Evolutionary conservation across 2,113 vertebrate species (phyloP).

Genomic region (Capreolus pygargus): DNA sequence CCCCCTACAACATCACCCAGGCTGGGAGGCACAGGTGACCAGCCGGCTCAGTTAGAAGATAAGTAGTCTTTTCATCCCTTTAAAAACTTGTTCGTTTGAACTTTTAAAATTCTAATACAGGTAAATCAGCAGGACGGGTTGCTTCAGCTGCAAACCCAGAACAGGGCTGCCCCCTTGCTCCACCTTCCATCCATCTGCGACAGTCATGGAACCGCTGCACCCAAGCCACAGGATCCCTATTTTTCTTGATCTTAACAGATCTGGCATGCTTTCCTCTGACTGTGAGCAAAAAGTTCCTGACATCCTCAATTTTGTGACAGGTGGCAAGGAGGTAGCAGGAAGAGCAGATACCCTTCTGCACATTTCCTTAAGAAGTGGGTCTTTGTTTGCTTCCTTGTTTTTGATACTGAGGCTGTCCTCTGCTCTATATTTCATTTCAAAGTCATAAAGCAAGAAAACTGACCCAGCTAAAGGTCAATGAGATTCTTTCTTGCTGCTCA

Average conservation of each 20-base stretch:
- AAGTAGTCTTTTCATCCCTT: neutral
- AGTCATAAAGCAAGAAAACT: neutral
- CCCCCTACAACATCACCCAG: slow-evolving; percentile 40
- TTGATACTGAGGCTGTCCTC: neutral
- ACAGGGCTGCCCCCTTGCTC: neutral
- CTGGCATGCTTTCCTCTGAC: neutral
- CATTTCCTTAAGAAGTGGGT: neutral
- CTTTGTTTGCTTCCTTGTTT: neutral
- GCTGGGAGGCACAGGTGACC: slow-evolving; percentile 37
- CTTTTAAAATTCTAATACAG: neutral
- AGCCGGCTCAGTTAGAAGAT: slow-evolving; percentile 50
- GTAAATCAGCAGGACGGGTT: neutral
- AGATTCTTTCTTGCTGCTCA: neutral
- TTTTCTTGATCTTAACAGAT: neutral
- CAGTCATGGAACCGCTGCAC: neutral
- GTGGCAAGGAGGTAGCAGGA: neutral
- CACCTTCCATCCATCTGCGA: neutral
- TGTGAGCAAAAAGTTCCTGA: neutral
- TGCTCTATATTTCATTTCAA: neutral
- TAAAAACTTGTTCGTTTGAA: neutral
- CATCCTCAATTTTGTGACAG: neutral
- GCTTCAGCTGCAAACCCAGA: neutral
- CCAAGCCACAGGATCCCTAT: neutral
- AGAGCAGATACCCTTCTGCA: neutral
- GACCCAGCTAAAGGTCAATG: neutral